Percentiles rank a stretch among this genome's conserved stretches.
Evolutionary conservation across 2,888 invertebrate genomes (phyloP).

Genomic region (Ypsolopha scabrella): DNA sequence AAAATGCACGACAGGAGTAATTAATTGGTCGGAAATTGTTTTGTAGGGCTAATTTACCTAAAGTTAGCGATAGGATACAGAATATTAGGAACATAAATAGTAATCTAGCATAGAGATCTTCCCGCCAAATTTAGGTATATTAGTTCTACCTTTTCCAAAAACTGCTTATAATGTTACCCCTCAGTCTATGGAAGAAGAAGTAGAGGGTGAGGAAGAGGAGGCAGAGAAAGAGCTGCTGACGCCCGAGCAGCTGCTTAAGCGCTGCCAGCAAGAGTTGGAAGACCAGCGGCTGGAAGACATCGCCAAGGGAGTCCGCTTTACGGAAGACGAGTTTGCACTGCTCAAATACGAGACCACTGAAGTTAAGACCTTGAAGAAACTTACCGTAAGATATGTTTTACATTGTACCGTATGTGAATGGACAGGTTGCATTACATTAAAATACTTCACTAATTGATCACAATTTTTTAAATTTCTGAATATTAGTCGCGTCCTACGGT

Average conservation of each 20-base stretch:
- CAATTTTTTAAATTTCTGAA: too few relatives aligned
- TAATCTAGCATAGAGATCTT: too few relatives aligned
- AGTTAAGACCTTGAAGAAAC: constrained; percentile 66
- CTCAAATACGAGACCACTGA: constrained; percentile 74
- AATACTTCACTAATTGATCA: background rate
- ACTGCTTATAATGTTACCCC: constrained; percentile 14
- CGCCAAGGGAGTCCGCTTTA: constrained; percentile 67
- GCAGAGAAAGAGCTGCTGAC: constrained; percentile 48
- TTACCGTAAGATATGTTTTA: constrained; percentile 55
- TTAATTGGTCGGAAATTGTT: too few relatives aligned
- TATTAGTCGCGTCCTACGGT: too few relatives aligned
- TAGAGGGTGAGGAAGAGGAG: constrained; percentile 36
- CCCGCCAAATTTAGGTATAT: too few relatives aligned
- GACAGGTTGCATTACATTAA: background rate
- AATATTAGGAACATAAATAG: too few relatives aligned
- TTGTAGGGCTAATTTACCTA: too few relatives aligned
- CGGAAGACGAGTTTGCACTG: constrained; percentile 68
- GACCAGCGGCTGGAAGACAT: constrained; percentile 48
- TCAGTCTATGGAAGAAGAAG: constrained; percentile 52
- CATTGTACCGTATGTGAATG: background rate
- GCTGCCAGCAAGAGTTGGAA: constrained; percentile 46
- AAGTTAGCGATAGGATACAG: too few relatives aligned
- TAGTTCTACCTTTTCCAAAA: too few relatives aligned
- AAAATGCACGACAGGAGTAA: too few relatives aligned
- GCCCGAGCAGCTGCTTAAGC: constrained; percentile 40